Percentiles rank a stretch among this genome's conserved stretches.
These are phyloP conservation scores for silkworm (Bombyx mori) DNA, from an alignment of 1,140 invertebrate genomes.

Conservation along the genomic window ASM3026992v2 NC_085128.1:10864501-10865000, in stretches of 20 bases:
- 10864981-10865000: conserved; percentile 12
- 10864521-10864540: conserved; percentile 34
- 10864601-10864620: conserved; percentile 24
- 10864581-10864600: conserved; percentile 35
- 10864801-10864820: conserved; percentile 19
- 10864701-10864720: conserved; percentile 24
- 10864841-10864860: conserved; percentile 14
- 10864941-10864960: conserved; percentile 14
- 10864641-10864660: conserved; percentile 31
- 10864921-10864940: conserved; percentile 5
- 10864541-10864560: conserved; percentile 32
- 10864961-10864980: conserved; percentile 16
- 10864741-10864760: conserved; percentile 20
- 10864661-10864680: conserved; percentile 47
- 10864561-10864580: conserved; percentile 32
- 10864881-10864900: conserved; percentile 26
- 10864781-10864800: conserved; percentile 20
- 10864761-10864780: conserved; percentile 16
- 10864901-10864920: conserved; percentile 7
- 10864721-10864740: conserved; percentile 22
- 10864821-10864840: conserved; percentile 24
- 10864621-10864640: conserved; percentile 30
- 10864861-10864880: conserved; percentile 47
- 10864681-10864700: conserved; percentile 45
- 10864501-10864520: conserved; percentile 29